A percentile compares a stretch with the other conserved stretches of the same genome.
These are phyloP conservation scores for Parnassius apollo DNA, from an alignment of 2,888 invertebrate genomes.

Conservation along the genomic window DNA sequence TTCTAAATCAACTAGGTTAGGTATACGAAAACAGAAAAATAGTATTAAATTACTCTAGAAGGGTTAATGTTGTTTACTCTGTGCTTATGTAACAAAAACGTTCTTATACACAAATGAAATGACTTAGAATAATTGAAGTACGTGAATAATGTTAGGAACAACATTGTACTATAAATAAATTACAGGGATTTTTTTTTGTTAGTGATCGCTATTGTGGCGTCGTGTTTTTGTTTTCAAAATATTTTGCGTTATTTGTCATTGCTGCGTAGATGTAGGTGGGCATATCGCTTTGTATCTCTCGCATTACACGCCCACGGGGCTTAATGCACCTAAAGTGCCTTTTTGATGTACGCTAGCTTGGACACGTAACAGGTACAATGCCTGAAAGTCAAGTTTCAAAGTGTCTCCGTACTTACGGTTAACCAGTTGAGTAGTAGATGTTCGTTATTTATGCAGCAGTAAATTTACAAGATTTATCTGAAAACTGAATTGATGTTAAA, in stretches of 20 bases:
- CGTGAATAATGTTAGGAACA: too few species aligned
- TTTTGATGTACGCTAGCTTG: constrained; percentile 12
- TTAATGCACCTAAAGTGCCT: constrained; percentile 25
- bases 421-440: neutral
- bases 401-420: neutral
- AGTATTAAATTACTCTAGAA: too few species aligned
- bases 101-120: neutral
- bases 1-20: too few species aligned
- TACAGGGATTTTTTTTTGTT: neutral
- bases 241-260: constrained; percentile 27
- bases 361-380: neutral
- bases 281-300: constrained; percentile 35
- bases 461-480: neutral
- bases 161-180: neutral
- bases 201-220: neutral
- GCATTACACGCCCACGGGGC: constrained; percentile 33
- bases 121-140: neutral
- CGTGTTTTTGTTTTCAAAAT: constrained; percentile 9
- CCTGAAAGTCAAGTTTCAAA: neutral
- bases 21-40: too few species aligned
- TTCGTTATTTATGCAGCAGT: neutral
- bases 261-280: constrained; percentile 32
- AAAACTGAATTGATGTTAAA: too few species aligned
- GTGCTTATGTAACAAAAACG: too few species aligned
- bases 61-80: too few species aligned